Evolutionary conservation across 2,888 invertebrate genomes (phyloP).

Genomic region (Aphodius granarius): DNA sequence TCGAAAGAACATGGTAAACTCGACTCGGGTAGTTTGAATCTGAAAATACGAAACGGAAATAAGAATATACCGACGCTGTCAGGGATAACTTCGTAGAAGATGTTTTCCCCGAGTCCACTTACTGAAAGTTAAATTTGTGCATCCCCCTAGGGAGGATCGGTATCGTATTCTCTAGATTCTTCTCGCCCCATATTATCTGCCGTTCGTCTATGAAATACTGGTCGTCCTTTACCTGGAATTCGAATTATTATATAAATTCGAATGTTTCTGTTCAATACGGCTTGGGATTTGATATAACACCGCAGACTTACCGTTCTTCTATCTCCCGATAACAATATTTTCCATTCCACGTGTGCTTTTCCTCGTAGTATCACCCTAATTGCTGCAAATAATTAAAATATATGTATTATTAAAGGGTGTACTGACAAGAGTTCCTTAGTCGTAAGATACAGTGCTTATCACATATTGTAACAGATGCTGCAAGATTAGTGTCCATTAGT

Average conservation of each 20-base stretch:
- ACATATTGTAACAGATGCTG: no score
- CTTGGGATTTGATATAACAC: not conserved
- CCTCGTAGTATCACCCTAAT: slow-evolving; percentile 72
- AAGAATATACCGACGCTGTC: not conserved
- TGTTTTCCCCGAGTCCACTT: slow-evolving; percentile 18
- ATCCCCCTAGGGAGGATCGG: slow-evolving; percentile 71
- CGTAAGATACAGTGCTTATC: no score
- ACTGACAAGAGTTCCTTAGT: no score
- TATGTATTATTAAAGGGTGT: slow-evolving; percentile 1
- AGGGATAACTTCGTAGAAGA: not conserved
- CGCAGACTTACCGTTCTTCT: slow-evolving; percentile 64
- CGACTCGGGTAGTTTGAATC: slow-evolving; percentile 72
- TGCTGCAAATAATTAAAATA: slow-evolving; percentile 48
- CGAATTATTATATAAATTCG: not conserved
- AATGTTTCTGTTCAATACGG: not conserved
- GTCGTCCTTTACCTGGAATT: slow-evolving; percentile 63
- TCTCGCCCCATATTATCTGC: slow-evolving; percentile 73
- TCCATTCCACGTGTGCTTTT: slow-evolving; percentile 77
- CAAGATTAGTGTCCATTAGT: no score
- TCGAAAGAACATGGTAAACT: slow-evolving; percentile 77
- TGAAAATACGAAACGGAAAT: slow-evolving; percentile 29
- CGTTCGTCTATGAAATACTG: slow-evolving; percentile 77
- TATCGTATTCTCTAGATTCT: slow-evolving; percentile 62
- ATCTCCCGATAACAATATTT: slow-evolving; percentile 73
- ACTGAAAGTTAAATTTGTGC: slow-evolving; percentile 67